Evolutionary conservation across 2,113 vertebrate genomes (phyloP), one percentile per base, ranked within the genome.

Genomic region (Catharus bicknelli): DNA sequence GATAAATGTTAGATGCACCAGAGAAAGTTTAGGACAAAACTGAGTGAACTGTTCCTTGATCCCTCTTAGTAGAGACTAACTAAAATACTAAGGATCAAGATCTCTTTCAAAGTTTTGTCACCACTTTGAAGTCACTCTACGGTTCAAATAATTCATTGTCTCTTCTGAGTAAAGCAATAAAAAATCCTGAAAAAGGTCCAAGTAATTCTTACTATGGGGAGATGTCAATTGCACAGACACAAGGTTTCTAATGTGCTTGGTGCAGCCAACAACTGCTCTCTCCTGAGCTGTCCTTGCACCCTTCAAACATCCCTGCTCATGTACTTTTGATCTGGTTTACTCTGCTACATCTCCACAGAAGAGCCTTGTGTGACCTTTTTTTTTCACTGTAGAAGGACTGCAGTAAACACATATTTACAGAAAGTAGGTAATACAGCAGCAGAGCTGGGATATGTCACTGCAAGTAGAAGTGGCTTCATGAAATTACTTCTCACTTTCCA

Each of bases 341-440:
- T 85, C 50, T 75, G 57, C 79, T 93, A 40, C 50, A 51, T 38
- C 43, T 93, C 68, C 53, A 22, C 32, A 82, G 61, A 64, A 89
- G 75, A 89, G 51, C n/a, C 73, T 85, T 73, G 54, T 66, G 55
- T 88, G 72, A 91, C 75, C 78, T 95, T 91, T 88, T 47, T 62
- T 38, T 74, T 90, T 55, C 26, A 13, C 72, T 81, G 27, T 48
- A 48, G 47, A 89, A 57, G 47, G 38, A 70, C 38, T 86, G 59
- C 58, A 90, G 55, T 89, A 94, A 96, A 96, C 78, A 87, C 4
- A 22, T 84, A 86, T 94, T 95, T 89, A 88, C 13, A 80, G 32
- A 27, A 81, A 78, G n/a, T 13, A 55, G 17, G 32, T 50, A 92
- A 94, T 76, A 86, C n/a, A 77, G 57, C 38, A 80, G 55, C 34